Conservation (phyloP, 2,113 vertebrate species). For the Microtus richardsoni region DNA sequence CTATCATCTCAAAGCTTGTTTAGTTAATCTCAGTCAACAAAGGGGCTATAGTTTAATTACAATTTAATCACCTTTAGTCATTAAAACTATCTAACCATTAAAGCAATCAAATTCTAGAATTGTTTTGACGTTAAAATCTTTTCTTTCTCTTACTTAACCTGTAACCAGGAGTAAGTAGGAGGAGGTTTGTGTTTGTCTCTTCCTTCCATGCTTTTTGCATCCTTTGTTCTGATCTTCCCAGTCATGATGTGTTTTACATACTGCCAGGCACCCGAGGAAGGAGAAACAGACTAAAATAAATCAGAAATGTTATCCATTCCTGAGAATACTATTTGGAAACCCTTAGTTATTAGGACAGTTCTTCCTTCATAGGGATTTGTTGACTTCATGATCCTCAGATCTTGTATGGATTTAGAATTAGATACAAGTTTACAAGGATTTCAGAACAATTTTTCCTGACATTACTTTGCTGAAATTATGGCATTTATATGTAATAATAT, state of each 20-base stretch:
- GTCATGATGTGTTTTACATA: neutral
- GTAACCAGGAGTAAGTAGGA: neutral
- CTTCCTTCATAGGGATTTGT: neutral
- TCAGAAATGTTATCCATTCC: neutral
- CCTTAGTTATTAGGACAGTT: neutral
- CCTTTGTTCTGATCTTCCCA: neutral
- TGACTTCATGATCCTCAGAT: neutral
- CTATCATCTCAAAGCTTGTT: neutral
- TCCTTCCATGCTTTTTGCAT: neutral
- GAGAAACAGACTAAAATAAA: neutral
- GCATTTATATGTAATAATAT: neutral
- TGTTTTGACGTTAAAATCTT: neutral
- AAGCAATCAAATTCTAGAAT: neutral
- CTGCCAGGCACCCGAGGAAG: neutral
- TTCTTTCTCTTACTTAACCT: neutral
- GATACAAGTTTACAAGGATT: neutral
- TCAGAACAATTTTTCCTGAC: neutral
- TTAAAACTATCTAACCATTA: neutral
- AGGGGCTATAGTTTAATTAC: neutral
- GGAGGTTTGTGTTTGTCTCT: neutral
- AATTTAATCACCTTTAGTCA: neutral
- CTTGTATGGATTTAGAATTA: neutral
- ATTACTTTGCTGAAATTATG: constrained; percentile 5
- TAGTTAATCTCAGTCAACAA: neutral
- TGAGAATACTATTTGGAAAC: neutral